Conservation (phyloP, 2,113 vertebrate species). For the Dicaeum eximium region DNA sequence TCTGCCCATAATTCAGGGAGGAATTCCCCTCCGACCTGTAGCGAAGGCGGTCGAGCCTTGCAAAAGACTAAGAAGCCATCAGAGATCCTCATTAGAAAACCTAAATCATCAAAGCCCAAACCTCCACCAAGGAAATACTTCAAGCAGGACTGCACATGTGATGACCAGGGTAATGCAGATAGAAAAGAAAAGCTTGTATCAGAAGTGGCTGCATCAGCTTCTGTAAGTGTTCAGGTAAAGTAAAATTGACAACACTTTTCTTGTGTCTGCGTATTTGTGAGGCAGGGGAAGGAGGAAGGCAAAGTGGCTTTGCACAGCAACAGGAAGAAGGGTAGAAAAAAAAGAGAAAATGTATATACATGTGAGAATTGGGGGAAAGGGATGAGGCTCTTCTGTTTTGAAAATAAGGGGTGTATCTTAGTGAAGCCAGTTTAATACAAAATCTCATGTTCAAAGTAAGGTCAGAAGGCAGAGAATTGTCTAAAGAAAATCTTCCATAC, state of each 20-base stretch:
- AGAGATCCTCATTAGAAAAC: slow-evolving; percentile 71
- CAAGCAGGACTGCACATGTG: slow-evolving; percentile 74
- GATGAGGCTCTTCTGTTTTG: not conserved
- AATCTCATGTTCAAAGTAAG: not conserved
- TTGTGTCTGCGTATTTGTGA: not conserved
- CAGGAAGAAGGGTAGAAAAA: not conserved
- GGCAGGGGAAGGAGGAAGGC: not conserved
- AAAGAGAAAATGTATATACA: not conserved
- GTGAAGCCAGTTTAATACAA: not conserved
- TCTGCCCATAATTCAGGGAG: slow-evolving; percentile 43
- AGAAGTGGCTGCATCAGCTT: not conserved
- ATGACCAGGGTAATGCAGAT: slow-evolving; percentile 51
- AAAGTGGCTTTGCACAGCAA: not conserved
- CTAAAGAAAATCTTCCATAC: not conserved
- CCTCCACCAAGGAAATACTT: slow-evolving; percentile 78
- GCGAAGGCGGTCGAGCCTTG: slow-evolving; percentile 52
- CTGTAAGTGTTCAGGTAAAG: slow-evolving; percentile 73
- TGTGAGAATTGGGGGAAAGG: not conserved
- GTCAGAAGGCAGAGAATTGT: not conserved
- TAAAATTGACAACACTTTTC: not conserved
- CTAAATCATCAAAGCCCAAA: slow-evolving; percentile 76
- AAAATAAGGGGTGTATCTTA: not conserved
- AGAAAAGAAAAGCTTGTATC: slow-evolving; percentile 46
- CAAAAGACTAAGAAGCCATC: slow-evolving; percentile 68
- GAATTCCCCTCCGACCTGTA: slow-evolving; percentile 43